Evolutionary conservation across 2,113 vertebrate genomes (phyloP).

Genomic region (Mystacornis crossleyi): DNA sequence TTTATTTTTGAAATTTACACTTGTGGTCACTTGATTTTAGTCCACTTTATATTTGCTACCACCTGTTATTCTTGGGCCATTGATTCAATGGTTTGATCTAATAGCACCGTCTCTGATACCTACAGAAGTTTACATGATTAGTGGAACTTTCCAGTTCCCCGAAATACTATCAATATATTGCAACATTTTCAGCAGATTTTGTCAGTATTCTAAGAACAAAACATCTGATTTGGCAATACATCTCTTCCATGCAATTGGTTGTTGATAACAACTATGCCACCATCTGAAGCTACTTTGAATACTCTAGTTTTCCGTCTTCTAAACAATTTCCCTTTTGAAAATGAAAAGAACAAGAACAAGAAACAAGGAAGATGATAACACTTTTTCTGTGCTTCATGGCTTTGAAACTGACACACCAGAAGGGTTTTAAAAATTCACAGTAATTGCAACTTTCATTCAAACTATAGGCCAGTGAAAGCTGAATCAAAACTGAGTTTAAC

Average conservation of each 20-base stretch:
- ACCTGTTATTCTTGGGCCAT: background rate
- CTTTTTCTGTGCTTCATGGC: background rate
- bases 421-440: constrained; percentile 13
- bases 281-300: constrained; percentile 20
- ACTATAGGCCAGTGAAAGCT: background rate
- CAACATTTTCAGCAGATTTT: background rate
- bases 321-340: background rate
- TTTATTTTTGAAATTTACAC: background rate
- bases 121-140: background rate
- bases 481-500: constrained; percentile 35
- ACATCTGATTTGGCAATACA: background rate
- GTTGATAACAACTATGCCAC: background rate
- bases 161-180: background rate
- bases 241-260: background rate
- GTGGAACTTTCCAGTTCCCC: background rate
- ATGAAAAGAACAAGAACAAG: background rate
- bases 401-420: constrained; percentile 29
- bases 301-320: background rate
- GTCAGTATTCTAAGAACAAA: background rate
- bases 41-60: background rate
- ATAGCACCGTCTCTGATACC: background rate
- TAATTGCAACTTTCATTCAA: constrained; percentile 58
- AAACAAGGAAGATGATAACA: constrained; percentile 13
- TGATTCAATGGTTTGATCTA: background rate
- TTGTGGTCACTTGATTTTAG: background rate